Conservation (phyloP, 2,797 vertebrate species). For the Chaetophractus vellerosus region DNA sequence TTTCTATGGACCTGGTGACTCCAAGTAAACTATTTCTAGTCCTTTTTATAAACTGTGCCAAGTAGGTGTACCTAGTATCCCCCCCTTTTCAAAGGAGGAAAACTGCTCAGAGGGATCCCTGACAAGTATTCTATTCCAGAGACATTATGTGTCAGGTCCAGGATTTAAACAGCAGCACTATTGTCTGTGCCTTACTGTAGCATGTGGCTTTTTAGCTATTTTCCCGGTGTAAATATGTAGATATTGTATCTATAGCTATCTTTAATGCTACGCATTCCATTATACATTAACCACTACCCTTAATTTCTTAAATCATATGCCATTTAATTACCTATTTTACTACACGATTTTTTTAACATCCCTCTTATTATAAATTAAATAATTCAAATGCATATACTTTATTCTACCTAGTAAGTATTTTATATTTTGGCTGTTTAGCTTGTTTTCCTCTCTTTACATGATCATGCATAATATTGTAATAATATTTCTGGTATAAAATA, state of each 20-base stretch:
- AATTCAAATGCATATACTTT: neutral
- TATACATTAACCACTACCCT: neutral
- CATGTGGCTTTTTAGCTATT: neutral
- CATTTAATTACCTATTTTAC: neutral
- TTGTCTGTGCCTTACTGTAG: neutral
- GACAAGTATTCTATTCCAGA: neutral
- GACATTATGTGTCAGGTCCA: neutral
- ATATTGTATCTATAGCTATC: neutral
- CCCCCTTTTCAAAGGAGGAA: neutral
- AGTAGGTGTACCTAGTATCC: neutral
- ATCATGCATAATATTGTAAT: neutral
- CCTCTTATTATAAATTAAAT: neutral
- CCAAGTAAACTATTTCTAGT: constrained; percentile 21
- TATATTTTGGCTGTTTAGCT: neutral
- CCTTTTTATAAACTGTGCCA: neutral
- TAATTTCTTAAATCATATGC: neutral
- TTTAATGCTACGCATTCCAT: neutral
- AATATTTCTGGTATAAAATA: neutral
- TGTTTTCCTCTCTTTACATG: neutral
- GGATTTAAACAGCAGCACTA: neutral
- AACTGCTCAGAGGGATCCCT: neutral
- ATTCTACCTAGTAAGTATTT: neutral
- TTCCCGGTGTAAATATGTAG: neutral
- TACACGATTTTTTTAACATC: neutral
- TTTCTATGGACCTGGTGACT: neutral